Conservation (phyloP, 2,797 vertebrate species). For the Darevskia mixta region DNA sequence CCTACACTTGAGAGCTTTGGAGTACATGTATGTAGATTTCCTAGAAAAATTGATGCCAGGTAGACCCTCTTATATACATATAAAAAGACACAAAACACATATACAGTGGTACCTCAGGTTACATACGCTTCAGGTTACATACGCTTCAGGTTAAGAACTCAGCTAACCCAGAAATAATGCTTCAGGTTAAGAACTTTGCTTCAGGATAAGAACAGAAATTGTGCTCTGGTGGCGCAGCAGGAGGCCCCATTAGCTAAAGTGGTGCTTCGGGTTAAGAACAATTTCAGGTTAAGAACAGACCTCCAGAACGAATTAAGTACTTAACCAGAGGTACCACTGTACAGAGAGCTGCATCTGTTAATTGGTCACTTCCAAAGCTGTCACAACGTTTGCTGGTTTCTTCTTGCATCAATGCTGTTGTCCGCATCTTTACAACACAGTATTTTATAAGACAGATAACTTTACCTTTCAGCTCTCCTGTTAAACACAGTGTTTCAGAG, state of each 20-base stretch:
- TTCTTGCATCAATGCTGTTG: background rate
- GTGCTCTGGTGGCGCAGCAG: too few species aligned
- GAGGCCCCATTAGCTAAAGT: too few species aligned
- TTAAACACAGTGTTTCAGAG: constrained; percentile 11
- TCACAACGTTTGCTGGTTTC: background rate
- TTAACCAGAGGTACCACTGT: too few species aligned
- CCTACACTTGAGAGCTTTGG: background rate
- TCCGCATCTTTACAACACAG: background rate
- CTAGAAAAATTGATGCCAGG: background rate
- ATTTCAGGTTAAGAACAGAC: too few species aligned
- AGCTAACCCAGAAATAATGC: too few species aligned
- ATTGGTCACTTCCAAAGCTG: background rate
- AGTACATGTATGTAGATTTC: background rate
- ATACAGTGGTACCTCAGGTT: too few species aligned
- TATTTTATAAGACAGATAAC: background rate
- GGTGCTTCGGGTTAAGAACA: too few species aligned
- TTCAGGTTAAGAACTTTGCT: too few species aligned
- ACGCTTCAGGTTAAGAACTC: too few species aligned
- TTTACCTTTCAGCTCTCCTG: background rate
- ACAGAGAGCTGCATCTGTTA: background rate
- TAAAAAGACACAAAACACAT: background rate
- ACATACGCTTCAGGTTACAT: too few species aligned
- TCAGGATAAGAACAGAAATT: too few species aligned
- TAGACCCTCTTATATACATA: background rate
- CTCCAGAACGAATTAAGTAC: too few species aligned